Base-by-base conservation (phyloP, 2,797 vertebrate species). In the Eurystomus glaucurus region DNA sequence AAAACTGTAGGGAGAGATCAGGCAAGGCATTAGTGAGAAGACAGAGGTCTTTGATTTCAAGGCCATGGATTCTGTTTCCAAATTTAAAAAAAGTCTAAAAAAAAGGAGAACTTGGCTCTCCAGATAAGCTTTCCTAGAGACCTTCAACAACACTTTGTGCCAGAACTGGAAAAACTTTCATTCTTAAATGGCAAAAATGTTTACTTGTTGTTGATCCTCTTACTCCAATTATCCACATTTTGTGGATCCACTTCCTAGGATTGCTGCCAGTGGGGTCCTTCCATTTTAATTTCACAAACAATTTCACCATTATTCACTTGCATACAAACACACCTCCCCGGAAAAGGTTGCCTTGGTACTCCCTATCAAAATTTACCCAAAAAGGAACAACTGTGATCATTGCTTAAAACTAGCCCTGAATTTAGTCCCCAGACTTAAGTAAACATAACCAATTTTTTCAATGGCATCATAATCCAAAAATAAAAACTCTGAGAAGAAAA, bases 311-410 rank as follows among this genome's bases (percentile, higher is more conserved):
- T 64, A 46, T 8, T 60, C n/a, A 39, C 14, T 16, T 60, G 5
- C 25, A 12, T 33, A 43, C 12, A 86, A 76, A 52, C 10, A 41
- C 6, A 52, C 3, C 10, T 77, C 14, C 8, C 6, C n/a, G 15
- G 8, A 82, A 85, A 81, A 48, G 5, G 22, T 23, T 64, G 9
- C 2, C 10, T 57, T 80, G 28, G 14, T 62, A 14, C 43, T 71
- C 16, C 7, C 6, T 10, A 12, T 21, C 50, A 74, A 64, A 66
- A 62, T 57, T 55, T 55, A 28, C 3, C 8, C 6, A 3, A 8
- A 28, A 46, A 58, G 9, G 3, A 29, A 2, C 1, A 52, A 57
- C 13, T 21, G 5, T 33, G 8, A 6, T n/a, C 1, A 1, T 18
- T 21, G 18, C 14, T 48, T 58, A 75, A 70, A 85, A 58, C 26